These are phyloP conservation scores for Calycopis cecrops DNA, from an alignment of 1,140 invertebrate species.

Conservation along the genomic window DNA sequence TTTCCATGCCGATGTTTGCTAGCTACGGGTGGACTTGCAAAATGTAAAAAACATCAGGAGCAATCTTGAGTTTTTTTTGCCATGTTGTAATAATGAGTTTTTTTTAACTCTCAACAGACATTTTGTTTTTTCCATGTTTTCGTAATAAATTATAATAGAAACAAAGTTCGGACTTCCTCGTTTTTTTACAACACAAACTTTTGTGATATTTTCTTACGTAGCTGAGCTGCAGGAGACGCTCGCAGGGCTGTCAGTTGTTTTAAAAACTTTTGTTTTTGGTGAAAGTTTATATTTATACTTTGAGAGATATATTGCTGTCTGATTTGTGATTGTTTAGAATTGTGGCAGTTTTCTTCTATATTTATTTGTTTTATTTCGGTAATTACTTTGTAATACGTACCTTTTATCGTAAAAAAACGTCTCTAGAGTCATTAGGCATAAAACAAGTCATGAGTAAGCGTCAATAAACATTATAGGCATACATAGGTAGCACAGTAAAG, in stretches of 20 bases:
- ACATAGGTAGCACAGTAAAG: too few species aligned
- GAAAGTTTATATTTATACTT: background rate
- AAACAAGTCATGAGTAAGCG: too few species aligned
- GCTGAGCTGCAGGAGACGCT: background rate
- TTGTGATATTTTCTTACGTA: constrained; percentile 4
- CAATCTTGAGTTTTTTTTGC: too few species aligned
- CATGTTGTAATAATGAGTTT: too few species aligned
- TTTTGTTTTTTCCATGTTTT: too few species aligned
- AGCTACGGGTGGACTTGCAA: too few species aligned
- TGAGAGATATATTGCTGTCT: constrained; percentile 1
- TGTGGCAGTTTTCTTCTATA: background rate
- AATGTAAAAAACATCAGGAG: too few species aligned
- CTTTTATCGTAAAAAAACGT: too few species aligned
- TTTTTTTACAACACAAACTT: constrained; percentile 9
- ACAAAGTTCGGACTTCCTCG: constrained; percentile 3
- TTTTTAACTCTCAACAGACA: too few species aligned
- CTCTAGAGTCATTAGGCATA: too few species aligned
- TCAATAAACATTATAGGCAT: too few species aligned
- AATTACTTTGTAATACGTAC: background rate
- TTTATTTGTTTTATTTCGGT: background rate
- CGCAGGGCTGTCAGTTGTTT: constrained; percentile 5
- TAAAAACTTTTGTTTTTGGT: constrained; percentile 4
- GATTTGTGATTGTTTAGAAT: background rate
- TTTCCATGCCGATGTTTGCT: too few species aligned
- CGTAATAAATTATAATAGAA: constrained; percentile 6